Conservation (phyloP, 2,888 invertebrate genomes). For the Acanthoscelides obtectus region DNA sequence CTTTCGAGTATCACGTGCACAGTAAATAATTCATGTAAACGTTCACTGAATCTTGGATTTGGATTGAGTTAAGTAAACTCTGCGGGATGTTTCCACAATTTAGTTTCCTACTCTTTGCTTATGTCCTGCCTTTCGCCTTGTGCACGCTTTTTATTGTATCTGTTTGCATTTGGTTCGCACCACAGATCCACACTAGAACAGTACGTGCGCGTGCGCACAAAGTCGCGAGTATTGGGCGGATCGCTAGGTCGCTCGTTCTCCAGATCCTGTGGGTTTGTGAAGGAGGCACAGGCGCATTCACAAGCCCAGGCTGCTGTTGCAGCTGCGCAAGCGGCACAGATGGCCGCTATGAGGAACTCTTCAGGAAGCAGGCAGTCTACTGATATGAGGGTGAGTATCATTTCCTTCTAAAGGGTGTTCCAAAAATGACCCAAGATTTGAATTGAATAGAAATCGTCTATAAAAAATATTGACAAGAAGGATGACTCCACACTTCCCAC, state of each 20-base stretch:
- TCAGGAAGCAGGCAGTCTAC: background rate
- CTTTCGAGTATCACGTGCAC: no score
- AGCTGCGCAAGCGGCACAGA: background rate
- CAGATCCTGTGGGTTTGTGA: constrained; percentile 52
- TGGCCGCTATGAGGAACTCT: background rate
- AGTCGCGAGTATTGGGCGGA: constrained; percentile 60
- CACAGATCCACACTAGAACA: constrained; percentile 50
- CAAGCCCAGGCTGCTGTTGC: background rate
- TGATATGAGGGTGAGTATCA: background rate
- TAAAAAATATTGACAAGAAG: no score
- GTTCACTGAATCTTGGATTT: no score
- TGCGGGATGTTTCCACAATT: no score
- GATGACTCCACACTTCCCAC: no score
- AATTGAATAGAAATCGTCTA: no score
- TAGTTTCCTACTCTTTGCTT: background rate
- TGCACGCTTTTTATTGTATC: constrained; percentile 7
- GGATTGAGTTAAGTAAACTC: no score
- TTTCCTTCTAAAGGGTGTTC: no score
- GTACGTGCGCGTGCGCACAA: constrained; percentile 56
- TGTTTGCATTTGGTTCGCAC: constrained; percentile 11
- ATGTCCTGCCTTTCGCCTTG: background rate
- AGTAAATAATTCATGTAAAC: no score
- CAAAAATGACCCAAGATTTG: no score
- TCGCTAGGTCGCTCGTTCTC: constrained; percentile 63
- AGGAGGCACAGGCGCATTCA: background rate